Base-by-base conservation (phyloP, 2,113 vertebrate species). In the Chloroceryle aenea region DNA sequence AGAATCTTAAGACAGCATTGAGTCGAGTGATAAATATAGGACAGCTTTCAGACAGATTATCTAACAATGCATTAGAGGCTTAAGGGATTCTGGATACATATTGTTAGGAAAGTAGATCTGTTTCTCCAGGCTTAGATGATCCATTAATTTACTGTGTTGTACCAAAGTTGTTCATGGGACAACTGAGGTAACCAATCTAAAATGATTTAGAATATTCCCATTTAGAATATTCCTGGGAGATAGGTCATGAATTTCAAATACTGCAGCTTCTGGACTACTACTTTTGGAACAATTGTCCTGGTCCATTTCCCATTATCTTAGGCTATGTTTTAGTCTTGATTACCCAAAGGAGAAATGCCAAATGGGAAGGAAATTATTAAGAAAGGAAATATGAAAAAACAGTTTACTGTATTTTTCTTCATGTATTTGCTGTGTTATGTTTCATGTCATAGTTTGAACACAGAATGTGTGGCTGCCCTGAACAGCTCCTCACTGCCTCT, bases 41-140 rank as follows among this genome's bases (percentile, higher is more conserved):
- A 38, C 36, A 72, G 87, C 87, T 88, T 93, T 81, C 73, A 90
- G 30, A 12, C 17, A 66, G 48, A 61, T 96, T 96, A 94, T 78
- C 91, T 97, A 87, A 94, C 73, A 93, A 94, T 97, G 40, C n/a
- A 20, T 89, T 95, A 94, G 81, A 95, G 38, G 84, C 69, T 95
- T 96, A 95, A 68, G 30, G 62, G 89, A 89, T 95, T 92, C 84
- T 91, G 56, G 69, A 53, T 85, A 89, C 73, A 14, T 86, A 88
- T 94, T 95, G 93, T 62, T 79, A 76, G 69, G 87, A 78, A 82
- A 85, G 89, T 58, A 85, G 89, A 89, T 91, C 76, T 93, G 59
- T 89, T 95, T 85, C 61, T 78, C 26, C 76, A 61, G 50, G 30
- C 59, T 42, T 52, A 81, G 73, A 74, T 72, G 69, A 90, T 78